A percentile compares a stretch with the other conserved stretches of the same genome.
These are phyloP conservation scores for Megaceryle torquata DNA, from an alignment of 2,113 vertebrate genomes.

Conservation along the genomic window DNA sequence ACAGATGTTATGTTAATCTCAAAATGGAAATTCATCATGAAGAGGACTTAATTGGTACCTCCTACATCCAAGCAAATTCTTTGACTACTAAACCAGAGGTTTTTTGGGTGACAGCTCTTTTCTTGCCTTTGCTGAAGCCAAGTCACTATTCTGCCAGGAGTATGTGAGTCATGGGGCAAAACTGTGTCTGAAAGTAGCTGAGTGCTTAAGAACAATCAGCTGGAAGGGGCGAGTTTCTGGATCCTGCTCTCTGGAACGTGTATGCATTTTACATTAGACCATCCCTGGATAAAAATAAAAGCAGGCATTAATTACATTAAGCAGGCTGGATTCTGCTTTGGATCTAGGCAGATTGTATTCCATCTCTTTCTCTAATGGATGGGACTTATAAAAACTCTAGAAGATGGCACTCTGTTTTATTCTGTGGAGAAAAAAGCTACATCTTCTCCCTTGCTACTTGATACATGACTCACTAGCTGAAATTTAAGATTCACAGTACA, in stretches of 20 bases:
- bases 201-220: slow-evolving; percentile 56
- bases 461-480: neutral
- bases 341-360: neutral
- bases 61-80: neutral
- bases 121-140: slow-evolving; percentile 30
- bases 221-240: slow-evolving; percentile 43
- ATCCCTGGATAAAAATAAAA: slow-evolving; percentile 60
- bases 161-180: slow-evolving; percentile 55
- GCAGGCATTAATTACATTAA: slow-evolving; percentile 41
- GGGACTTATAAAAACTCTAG: neutral
- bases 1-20: neutral
- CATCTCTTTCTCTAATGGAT: neutral
- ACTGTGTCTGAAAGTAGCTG: slow-evolving; percentile 37
- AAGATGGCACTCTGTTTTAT: neutral
- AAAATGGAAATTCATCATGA: neutral
- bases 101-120: slow-evolving; percentile 39
- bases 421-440: neutral
- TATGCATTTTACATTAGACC: slow-evolving; percentile 58
- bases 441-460: neutral
- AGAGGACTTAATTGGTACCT: neutral
- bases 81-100: neutral
- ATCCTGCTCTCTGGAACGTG: slow-evolving; percentile 42
- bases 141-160: slow-evolving; percentile 38
- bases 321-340: neutral
- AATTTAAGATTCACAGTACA: neutral